These are phyloP conservation scores for Scolopax mira DNA, from an alignment of 2,113 vertebrate species.

Conservation along the genomic window DNA sequence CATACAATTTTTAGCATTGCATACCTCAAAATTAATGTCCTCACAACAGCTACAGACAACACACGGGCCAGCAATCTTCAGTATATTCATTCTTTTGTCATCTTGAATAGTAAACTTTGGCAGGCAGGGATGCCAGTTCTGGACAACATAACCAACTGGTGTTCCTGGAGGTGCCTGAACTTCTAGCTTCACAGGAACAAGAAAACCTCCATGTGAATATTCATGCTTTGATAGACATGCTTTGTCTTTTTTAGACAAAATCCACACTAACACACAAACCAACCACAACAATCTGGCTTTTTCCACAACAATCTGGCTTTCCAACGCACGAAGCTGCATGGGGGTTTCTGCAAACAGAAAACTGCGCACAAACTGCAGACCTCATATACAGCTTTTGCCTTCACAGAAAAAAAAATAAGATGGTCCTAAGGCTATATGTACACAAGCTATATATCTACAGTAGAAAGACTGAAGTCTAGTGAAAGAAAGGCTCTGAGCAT, in stretches of 20 bases:
- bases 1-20: neutral
- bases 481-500: neutral
- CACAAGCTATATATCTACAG: neutral
- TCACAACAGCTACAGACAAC: slow-evolving; percentile 84
- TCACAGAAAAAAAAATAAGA: neutral
- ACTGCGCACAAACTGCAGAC: neutral
- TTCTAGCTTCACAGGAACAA: slow-evolving; percentile 80
- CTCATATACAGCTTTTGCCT: neutral
- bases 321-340: neutral
- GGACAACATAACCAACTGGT: slow-evolving; percentile 84
- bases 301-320: neutral
- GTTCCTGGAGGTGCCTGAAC: slow-evolving; percentile 88
- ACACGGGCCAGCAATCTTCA: slow-evolving; percentile 89
- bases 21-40: slow-evolving; percentile 91
- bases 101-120: slow-evolving; percentile 88
- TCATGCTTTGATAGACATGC: neutral
- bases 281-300: neutral
- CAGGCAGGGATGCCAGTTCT: slow-evolving; percentile 88
- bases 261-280: neutral
- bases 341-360: neutral
- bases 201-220: neutral
- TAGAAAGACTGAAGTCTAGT: neutral
- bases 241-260: neutral
- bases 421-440: neutral
- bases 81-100: slow-evolving; percentile 77